Base-by-base conservation (phyloP, 2,888 invertebrate genomes). In the Stenodema calcarata region DNA sequence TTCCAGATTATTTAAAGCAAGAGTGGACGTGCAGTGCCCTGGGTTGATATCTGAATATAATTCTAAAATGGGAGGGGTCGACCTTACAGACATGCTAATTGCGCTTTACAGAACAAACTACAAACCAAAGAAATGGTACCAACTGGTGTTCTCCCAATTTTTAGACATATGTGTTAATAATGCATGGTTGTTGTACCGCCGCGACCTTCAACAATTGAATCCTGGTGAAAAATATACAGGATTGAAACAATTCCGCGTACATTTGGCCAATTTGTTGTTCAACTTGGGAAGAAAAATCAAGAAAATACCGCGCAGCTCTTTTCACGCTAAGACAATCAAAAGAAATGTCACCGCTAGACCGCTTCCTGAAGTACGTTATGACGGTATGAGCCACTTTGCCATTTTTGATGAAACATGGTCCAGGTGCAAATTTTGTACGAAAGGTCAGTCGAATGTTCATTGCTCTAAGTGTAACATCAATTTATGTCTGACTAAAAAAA, bases 31-130 rank as follows among this genome's bases (percentile, higher is more conserved):
- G 0, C 14, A 27, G 0, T 44, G 87, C 11, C 88, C 88, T 23
- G 69, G 27, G n/a, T 18, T 78, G 18, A 78, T 88, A 14, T 73
- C 62, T 1, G 73, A 82, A 28, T 88, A 88, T 75, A 88, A 88
- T 30, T 73, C 79, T 0, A 70, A 86, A 14, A 88, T 88, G 87
- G 88, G 86, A 47, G 87, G 87, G 14, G 83, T 88, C 0, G 87
- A 88, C 83, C 78, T 88, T 0, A 16, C 70, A 9, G 87, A 87
- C 30, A 88, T 88, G 87, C 23, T 88, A 6, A 50, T 88, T 3
- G 44, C 87, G 11, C 44, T 88, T 11, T 86, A 88, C 69, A 28
- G 86, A 35, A 88, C 81, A 0, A 44, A 42, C 12, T 30, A 76
- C 27, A 35, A 42, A 27, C 35, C 41, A 27, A 35, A 23, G 27